Conservation (phyloP, 2,113 vertebrate species). For the Engystomops pustulosus region DNA sequence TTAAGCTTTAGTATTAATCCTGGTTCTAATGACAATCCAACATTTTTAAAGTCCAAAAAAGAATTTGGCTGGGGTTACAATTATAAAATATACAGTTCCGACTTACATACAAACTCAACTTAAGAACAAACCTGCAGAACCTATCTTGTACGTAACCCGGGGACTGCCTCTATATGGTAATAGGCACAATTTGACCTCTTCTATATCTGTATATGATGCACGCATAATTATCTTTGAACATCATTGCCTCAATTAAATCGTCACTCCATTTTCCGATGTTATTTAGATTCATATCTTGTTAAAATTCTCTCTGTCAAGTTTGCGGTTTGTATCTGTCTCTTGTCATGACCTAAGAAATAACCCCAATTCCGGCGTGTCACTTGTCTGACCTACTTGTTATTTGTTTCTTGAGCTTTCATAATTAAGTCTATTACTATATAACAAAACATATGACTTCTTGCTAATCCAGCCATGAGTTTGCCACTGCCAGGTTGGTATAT, state of each 20-base stretch:
- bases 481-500: background rate
- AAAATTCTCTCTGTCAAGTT: slow-evolving; percentile 25
- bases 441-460: background rate
- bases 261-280: background rate
- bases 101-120: too few species aligned
- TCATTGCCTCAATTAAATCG: background rate
- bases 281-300: slow-evolving; percentile 6
- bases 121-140: too few species aligned
- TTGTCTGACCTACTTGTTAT: background rate
- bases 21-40: too few species aligned
- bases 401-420: slow-evolving; percentile 9
- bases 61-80: too few species aligned
- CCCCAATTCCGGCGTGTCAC: background rate
- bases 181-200: background rate
- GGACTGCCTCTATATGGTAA: too few species aligned
- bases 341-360: slow-evolving; percentile 22
- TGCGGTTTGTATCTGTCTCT: slow-evolving; percentile 14
- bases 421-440: slow-evolving; percentile 10
- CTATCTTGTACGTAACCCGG: too few species aligned
- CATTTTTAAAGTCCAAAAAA: too few species aligned
- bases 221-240: background rate
- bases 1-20: too few species aligned
- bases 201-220: background rate
- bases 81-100: too few species aligned
- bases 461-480: background rate